Evolutionary conservation across 2,888 invertebrate genomes (phyloP).

Genomic region (Altica lythri): DNA sequence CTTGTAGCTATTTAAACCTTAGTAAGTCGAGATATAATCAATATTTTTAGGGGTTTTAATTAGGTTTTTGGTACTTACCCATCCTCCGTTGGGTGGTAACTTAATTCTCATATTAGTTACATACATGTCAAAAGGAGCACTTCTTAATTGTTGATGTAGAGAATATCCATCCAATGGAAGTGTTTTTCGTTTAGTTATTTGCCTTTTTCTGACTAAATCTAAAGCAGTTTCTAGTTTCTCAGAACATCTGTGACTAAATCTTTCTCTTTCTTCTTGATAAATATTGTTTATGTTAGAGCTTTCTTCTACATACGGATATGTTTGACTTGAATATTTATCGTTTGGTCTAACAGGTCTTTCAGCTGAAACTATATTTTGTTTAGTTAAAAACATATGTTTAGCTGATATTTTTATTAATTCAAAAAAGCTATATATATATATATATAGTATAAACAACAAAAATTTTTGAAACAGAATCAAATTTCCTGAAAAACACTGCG

Average conservation of each 20-base stretch:
- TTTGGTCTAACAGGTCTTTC: constrained; percentile 52
- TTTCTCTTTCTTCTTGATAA: constrained; percentile 47
- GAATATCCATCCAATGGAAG: constrained; percentile 68
- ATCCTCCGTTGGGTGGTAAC: constrained; percentile 67
- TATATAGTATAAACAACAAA: no score
- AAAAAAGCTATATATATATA: no score
- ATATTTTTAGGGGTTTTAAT: no score
- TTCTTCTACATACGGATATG: constrained; percentile 51
- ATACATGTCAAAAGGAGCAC: constrained; percentile 70
- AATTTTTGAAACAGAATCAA: no score
- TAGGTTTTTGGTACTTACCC: no score
- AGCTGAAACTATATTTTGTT: no score
- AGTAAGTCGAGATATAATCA: no score
- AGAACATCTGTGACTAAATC: constrained; percentile 61
- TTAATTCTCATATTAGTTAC: constrained; percentile 72
- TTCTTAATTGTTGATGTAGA: constrained; percentile 66
- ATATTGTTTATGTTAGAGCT: constrained; percentile 43
- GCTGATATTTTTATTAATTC: no score
- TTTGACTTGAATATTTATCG: constrained; percentile 53
- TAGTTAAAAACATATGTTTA: no score
- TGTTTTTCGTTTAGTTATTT: constrained; percentile 60
- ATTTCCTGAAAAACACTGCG: no score
- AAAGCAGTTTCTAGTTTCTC: constrained; percentile 69
- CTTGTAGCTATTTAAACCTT: no score
- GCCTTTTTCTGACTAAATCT: constrained; percentile 65